phyloP scores from a whole-genome alignment of 2,797 vertebrate species.

The Pitangus sulphuratus region DNA sequence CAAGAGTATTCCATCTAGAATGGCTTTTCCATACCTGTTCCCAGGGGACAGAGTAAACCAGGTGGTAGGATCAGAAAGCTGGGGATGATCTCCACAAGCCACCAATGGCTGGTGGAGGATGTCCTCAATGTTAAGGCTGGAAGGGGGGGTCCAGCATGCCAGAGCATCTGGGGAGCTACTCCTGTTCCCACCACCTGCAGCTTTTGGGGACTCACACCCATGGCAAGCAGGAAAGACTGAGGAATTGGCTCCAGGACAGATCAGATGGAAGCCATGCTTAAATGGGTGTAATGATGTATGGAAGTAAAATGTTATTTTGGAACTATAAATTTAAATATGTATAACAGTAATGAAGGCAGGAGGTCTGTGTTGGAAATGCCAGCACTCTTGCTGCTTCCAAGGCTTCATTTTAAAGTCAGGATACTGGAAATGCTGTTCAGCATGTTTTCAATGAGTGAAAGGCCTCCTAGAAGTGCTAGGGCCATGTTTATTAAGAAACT shows the following conservation, averaged over 20 bases:
- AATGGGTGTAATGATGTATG: neutral
- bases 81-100: neutral
- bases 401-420: constrained; percentile 34
- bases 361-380: neutral
- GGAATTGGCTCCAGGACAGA: neutral
- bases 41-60: neutral
- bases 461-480: neutral
- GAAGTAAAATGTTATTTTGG: constrained; percentile 36
- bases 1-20: neutral
- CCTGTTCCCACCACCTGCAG: neutral
- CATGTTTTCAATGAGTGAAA: neutral
- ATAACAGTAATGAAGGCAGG: neutral
- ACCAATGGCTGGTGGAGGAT: neutral
- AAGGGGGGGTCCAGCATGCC: fast-evolving
- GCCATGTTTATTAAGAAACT: neutral
- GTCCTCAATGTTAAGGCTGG: fast-evolving
- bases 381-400: constrained; percentile 26
- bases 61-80: neutral
- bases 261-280: neutral
- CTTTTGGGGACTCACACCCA: neutral
- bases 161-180: neutral
- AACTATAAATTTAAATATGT: neutral
- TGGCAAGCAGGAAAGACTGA: neutral
- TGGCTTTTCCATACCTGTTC: neutral
- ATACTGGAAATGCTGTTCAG: neutral